These are phyloP conservation scores for Ichneumoninae sp. DNA, from an alignment of 2,888 invertebrate genomes.

Conservation along the genomic window DNA sequence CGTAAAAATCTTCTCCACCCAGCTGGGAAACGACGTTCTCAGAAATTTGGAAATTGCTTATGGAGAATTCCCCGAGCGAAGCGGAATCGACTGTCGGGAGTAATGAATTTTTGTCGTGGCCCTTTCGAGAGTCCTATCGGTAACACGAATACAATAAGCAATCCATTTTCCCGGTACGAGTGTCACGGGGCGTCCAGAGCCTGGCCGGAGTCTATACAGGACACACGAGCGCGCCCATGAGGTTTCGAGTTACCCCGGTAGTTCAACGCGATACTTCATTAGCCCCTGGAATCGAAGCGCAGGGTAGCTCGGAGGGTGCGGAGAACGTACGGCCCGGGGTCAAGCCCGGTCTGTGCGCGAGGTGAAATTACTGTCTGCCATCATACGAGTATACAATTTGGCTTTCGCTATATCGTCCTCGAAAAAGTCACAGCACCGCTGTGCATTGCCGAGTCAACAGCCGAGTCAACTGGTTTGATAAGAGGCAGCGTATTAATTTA, in stretches of 20 bases:
- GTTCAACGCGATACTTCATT: constrained; percentile 82
- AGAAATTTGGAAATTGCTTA: neutral
- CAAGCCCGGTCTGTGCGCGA: constrained; percentile 29
- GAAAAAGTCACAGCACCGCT: neutral
- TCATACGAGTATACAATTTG: neutral
- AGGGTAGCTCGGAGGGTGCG: constrained; percentile 26
- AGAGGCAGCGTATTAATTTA: neutral
- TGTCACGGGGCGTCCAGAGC: constrained; percentile 30
- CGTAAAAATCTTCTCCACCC: neutral
- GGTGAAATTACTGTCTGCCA: constrained; percentile 32
- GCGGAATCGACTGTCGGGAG: constrained; percentile 2
- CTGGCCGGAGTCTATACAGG: constrained; percentile 24
- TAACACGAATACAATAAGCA: constrained; percentile 32
- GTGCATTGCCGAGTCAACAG: neutral
- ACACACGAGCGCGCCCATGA: constrained; percentile 35
- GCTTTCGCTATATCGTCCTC: neutral
- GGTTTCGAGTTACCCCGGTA: constrained; percentile 74
- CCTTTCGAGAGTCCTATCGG: constrained; percentile 27
- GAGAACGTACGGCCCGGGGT: constrained; percentile 48
- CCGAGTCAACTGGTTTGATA: neutral
- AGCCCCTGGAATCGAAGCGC: constrained; percentile 69
- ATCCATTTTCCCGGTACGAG: constrained; percentile 51
- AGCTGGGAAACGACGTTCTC: neutral
- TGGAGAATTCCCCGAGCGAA: neutral
- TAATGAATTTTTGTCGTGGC: constrained; percentile 47